Conservation (phyloP, 2,888 invertebrate species). For the Drosophila vallismaia region DNA sequence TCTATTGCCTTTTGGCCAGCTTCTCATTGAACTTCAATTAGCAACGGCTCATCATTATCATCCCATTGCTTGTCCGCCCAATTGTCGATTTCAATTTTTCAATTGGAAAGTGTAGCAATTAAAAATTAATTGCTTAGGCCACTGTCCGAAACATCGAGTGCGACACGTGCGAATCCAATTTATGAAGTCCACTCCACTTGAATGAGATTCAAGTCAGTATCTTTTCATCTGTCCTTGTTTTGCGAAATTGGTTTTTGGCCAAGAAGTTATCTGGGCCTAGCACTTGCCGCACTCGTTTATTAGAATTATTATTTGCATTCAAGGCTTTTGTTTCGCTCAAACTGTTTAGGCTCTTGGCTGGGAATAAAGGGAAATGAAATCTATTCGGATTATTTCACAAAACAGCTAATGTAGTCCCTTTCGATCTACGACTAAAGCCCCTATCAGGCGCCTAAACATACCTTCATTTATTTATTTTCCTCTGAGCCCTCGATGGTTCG, state of each 20-base stretch:
- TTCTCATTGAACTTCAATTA: constrained; percentile 68
- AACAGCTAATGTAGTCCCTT: neutral
- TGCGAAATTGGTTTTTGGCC: neutral
- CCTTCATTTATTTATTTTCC: neutral
- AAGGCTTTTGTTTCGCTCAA: neutral
- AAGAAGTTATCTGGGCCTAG: neutral
- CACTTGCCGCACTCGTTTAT: neutral
- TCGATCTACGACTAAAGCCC: constrained; percentile 1
- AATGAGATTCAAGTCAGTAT: neutral
- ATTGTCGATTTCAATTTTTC: neutral
- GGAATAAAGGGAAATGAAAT: neutral
- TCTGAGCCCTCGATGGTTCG: neutral
- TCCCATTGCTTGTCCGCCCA: constrained; percentile 17
- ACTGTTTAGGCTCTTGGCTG: neutral
- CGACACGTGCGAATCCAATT: constrained; percentile 48
- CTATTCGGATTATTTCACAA: neutral
- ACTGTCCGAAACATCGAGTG: constrained; percentile 12
- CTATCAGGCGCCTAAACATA: neutral
- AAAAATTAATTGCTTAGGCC: constrained; percentile 42
- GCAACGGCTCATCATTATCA: constrained; percentile 45
- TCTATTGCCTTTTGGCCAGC: constrained; percentile 65
- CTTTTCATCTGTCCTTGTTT: neutral
- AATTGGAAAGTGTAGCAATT: constrained; percentile 67
- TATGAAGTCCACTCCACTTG: constrained; percentile 14
- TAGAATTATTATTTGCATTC: neutral